These are phyloP conservation scores for Brachionus koreanus DNA, from an alignment of 1,140 invertebrate genomes.

Conservation along the genomic window DNA sequence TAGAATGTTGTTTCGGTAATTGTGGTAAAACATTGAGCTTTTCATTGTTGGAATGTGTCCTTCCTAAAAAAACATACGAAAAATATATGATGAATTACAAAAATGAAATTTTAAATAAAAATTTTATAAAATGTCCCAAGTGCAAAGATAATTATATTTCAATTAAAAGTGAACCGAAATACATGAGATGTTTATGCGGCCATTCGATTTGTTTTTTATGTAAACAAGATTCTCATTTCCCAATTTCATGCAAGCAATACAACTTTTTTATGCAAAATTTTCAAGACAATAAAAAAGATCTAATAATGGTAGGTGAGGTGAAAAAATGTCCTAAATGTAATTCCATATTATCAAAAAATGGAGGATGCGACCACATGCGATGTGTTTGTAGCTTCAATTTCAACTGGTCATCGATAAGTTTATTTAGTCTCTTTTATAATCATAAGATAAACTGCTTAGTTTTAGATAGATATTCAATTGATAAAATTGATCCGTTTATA, in stretches of 20 bases:
- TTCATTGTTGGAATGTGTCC: background rate
- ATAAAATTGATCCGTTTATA: background rate
- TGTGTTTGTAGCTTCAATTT: background rate
- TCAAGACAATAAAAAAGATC: background rate
- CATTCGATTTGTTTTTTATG: background rate
- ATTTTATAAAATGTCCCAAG: background rate
- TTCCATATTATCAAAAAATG: background rate
- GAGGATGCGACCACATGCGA: slow-evolving; percentile 31
- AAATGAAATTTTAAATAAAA: background rate
- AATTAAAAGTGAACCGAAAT: background rate
- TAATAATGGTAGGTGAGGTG: background rate
- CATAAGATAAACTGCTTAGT: background rate
- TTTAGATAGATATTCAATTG: background rate
- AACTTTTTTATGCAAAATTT: background rate
- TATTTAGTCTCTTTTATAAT: background rate
- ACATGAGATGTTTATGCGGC: background rate
- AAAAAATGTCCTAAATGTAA: slow-evolving; percentile 35
- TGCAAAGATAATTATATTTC: background rate
- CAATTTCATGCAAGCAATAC: background rate
- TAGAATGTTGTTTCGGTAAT: background rate
- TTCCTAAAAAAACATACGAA: background rate
- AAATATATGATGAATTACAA: background rate
- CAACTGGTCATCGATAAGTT: background rate
- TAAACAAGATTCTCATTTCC: background rate
- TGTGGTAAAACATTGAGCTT: background rate